These are phyloP conservation scores for Pangasianodon hypophthalmus DNA, from an alignment of 2,113 vertebrate genomes.

Conservation along the genomic window DNA sequence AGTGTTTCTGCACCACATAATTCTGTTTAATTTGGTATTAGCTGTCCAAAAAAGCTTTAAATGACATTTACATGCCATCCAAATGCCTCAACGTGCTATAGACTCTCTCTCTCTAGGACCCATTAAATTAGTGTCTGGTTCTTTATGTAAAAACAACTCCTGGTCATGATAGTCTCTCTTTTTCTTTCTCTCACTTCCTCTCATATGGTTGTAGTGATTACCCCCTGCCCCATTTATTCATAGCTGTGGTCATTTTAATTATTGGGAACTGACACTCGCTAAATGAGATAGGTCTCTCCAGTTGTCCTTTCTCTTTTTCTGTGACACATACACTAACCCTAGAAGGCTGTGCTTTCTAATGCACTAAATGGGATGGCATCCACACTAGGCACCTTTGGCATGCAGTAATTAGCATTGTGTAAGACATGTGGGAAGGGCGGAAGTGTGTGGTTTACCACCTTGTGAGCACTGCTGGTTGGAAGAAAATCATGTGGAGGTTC, in stretches of 20 bases:
- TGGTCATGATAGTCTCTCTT: background rate
- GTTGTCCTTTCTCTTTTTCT: background rate
- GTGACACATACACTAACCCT: background rate
- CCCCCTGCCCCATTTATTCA: constrained; percentile 29
- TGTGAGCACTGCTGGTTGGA: constrained; percentile 21
- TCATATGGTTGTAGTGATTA: constrained; percentile 27
- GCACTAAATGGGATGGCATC: constrained; percentile 18
- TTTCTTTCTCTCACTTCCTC: background rate
- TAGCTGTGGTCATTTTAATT: constrained; percentile 42
- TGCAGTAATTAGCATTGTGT: constrained; percentile 26
- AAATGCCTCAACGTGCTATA: background rate
- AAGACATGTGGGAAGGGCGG: constrained; percentile 4
- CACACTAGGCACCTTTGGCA: background rate
- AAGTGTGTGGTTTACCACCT: background rate
- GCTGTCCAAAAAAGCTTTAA: background rate
- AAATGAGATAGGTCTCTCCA: constrained; percentile 31
- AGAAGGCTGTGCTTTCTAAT: constrained; percentile 18
- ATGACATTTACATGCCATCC: background rate
- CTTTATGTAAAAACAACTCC: constrained; percentile 18
- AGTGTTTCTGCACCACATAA: background rate
- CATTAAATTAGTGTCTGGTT: constrained; percentile 16
- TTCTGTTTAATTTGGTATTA: background rate
- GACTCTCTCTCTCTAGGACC: background rate
- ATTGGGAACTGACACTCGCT: constrained; percentile 30
- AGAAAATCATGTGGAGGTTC: constrained; percentile 27